Evolutionary conservation across 2,888 invertebrate species (phyloP), one percentile per base, ranked within the genome.

Genomic region (Plusia festucae): DNA sequence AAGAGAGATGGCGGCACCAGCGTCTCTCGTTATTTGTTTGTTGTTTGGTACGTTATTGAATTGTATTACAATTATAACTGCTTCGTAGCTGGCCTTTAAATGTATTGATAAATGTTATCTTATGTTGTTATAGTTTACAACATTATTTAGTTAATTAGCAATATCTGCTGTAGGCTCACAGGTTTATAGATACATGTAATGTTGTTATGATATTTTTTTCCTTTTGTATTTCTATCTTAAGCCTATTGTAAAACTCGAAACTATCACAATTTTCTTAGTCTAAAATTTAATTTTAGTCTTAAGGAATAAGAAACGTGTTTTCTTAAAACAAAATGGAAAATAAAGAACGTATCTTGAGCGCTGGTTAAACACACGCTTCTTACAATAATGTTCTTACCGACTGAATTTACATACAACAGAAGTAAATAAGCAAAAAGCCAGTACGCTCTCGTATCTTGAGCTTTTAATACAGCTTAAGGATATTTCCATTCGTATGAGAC

Each of bases 401-500:
- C 73, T 57, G 52, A 68, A 76, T 77, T 73, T 65, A 73, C 76
- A 68, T 73, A 69, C 32, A 70, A 64, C 69, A 68, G 59, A 59
- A 64, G 68, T 68, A 76, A 72, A 76, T 76, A 73, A 73, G 70
- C 74, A 73, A 75, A 69, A 78, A 67, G 62, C 62, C 72, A 69
- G 70, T 54, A 57, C 63, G 44, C 22, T 66, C 61, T 60, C 63
- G 60, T 61, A 64, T 64, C 65, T 70, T 60, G 44, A 56, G 56
- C 53, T 65, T 75, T 69, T 65, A 69, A 70, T 75, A 69, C 53
- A 55, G 52, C 22, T 61, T 53, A 53, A 60, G 40, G 30, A 60
- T 64, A 52, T 22, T 68, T 49, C 5, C 1, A 52, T 51, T 24
- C 18, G 13, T 8, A 34, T 53, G 46, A 49, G 20, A 49, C 20